phyloP scores from a whole-genome alignment of 2,888 invertebrate genomes.

The Bombylius discolor region DNA sequence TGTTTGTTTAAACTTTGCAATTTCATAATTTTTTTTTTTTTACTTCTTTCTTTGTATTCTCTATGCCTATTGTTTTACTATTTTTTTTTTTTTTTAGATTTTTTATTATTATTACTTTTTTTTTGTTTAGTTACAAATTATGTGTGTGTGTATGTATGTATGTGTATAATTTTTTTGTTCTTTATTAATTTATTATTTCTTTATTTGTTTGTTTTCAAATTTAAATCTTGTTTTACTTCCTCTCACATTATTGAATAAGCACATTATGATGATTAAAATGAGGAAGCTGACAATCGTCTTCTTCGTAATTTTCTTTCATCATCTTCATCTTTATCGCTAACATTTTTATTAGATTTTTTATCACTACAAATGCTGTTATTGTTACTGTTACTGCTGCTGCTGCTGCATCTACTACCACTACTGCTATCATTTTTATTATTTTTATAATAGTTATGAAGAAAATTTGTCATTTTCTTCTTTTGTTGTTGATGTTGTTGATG shows the following conservation, averaged over 20 bases:
- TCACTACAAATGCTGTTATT: neutral
- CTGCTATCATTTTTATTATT: neutral
- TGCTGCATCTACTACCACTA: neutral
- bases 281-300: constrained; percentile 19
- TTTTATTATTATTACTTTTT: neutral
- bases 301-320: constrained; percentile 10
- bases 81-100: neutral
- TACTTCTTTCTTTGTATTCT: neutral
- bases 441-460: no score
- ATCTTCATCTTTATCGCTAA: neutral
- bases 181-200: neutral
- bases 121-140: neutral
- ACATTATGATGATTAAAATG: constrained; percentile 15
- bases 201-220: neutral
- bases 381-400: neutral
- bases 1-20: neutral
- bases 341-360: neutral
- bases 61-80: no score
- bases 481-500: no score
- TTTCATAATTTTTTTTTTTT: neutral
- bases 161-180: neutral
- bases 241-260: neutral
- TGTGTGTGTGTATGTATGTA: neutral
- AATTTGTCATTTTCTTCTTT: no score
- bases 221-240: neutral